These are phyloP conservation scores for Lepidotrigona ventralis DNA, from an alignment of 1,140 invertebrate genomes.

Conservation along the genomic window DNA sequence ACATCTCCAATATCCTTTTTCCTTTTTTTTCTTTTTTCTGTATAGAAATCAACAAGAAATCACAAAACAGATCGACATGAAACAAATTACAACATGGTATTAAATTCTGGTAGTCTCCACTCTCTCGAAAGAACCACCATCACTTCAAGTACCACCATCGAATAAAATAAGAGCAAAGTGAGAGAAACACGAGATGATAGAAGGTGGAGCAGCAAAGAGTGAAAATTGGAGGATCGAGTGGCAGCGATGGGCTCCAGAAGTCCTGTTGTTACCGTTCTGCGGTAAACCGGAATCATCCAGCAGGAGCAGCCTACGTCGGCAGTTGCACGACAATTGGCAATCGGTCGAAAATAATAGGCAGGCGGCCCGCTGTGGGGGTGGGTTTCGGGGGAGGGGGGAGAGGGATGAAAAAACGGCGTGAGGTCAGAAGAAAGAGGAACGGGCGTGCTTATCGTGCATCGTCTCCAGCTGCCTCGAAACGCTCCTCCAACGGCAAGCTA, in stretches of 20 bases:
- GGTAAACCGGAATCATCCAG: constrained; percentile 15
- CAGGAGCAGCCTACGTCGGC: constrained; percentile 47
- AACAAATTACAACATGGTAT: background rate
- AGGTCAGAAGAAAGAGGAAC: constrained; percentile 74
- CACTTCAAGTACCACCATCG: too few relatives aligned
- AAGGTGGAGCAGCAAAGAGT: background rate
- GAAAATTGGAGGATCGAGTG: constrained; percentile 21
- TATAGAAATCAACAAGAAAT: background rate
- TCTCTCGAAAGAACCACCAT: too few relatives aligned
- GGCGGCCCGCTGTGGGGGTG: constrained; percentile 5
- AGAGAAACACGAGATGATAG: background rate
- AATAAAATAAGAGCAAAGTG: background rate
- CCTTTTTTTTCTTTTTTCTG: background rate
- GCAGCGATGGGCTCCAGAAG: background rate
- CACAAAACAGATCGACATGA: background rate
- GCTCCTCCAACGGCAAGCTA: constrained; percentile 43
- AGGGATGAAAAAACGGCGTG: constrained; percentile 48
- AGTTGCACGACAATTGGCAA: constrained; percentile 62
- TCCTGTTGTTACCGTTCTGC: background rate
- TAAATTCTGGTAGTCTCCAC: too few relatives aligned
- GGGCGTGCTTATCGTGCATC: constrained; percentile 80
- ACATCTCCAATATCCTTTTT: background rate
- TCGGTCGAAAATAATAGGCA: constrained; percentile 63
- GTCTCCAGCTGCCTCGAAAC: constrained; percentile 73
- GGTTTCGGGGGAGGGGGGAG: constrained; percentile 32